A percentile compares a stretch with the other conserved stretches of the same genome.
Evolutionary conservation across 2,113 vertebrate genomes (phyloP).

Genomic region (Anguilla rostrata): DNA sequence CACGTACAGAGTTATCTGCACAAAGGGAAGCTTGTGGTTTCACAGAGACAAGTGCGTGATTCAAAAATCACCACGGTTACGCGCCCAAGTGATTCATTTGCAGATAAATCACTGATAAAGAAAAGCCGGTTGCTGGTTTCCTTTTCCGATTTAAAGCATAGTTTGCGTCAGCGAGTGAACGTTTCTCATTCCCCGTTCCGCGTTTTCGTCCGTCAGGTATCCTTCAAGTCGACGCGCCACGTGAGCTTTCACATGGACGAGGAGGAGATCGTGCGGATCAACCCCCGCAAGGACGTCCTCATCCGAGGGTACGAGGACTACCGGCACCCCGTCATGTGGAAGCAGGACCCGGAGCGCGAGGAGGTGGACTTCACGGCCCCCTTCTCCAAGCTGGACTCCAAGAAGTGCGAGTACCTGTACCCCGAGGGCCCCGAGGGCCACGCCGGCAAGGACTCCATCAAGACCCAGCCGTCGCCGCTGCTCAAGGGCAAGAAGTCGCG

Average conservation of each 20-base stretch:
- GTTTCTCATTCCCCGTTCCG: background rate
- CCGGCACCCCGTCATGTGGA: constrained; percentile 95
- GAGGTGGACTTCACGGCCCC: constrained; percentile 78
- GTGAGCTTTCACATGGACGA: constrained; percentile 95
- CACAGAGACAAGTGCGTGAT: too few species aligned
- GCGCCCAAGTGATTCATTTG: too few species aligned
- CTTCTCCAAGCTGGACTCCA: constrained; percentile 89
- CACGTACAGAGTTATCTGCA: background rate
- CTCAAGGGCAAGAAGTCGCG: constrained; percentile 88
- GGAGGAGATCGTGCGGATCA: constrained; percentile 97
- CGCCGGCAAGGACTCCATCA: constrained; percentile 84
- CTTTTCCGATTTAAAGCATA: too few species aligned
- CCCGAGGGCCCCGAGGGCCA: constrained; percentile 84
- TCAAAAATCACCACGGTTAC: too few species aligned
- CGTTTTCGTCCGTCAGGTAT: constrained; percentile 62
- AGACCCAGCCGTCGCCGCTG: constrained; percentile 86
- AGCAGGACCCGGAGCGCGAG: constrained; percentile 85
- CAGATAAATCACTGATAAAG: too few species aligned
- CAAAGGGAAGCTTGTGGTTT: background rate
- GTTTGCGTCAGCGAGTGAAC: too few species aligned
- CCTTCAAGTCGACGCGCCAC: constrained; percentile 83
- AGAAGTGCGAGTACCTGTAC: constrained; percentile 91
- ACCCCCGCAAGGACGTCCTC: constrained; percentile 90
- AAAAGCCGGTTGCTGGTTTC: too few species aligned
- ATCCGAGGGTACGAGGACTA: constrained; percentile 97